Conservation (phyloP, 2,888 invertebrate genomes). For the Drymonia ruficornis region DNA sequence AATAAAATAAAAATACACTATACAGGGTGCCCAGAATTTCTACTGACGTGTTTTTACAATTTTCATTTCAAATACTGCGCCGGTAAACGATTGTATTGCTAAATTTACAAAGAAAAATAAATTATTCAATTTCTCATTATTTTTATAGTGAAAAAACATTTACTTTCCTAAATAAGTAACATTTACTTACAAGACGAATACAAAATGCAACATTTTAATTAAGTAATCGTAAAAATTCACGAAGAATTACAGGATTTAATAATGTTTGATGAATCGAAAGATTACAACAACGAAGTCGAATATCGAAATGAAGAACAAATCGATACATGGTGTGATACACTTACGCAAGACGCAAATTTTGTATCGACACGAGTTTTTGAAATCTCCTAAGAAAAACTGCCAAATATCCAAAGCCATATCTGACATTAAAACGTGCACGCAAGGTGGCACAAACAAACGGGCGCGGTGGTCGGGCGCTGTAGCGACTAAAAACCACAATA, state of each 20-base stretch:
- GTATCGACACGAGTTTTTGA: no score
- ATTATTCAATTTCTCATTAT: slow-evolving; percentile 15
- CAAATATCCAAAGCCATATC: no score
- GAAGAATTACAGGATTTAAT: background rate
- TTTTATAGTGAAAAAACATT: slow-evolving; percentile 24
- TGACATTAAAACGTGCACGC: no score
- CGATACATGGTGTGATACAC: background rate
- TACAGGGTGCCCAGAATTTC: slow-evolving; percentile 35
- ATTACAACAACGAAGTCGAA: background rate
- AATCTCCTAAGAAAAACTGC: no score
- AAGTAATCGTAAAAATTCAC: background rate
- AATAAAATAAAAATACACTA: slow-evolving; percentile 41
- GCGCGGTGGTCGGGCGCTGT: no score
- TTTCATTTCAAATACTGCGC: slow-evolving; percentile 40
- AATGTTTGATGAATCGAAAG: background rate
- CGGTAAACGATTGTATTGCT: slow-evolving; percentile 54
- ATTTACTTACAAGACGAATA: slow-evolving; percentile 42
- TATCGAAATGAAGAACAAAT: background rate
- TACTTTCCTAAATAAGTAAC: slow-evolving; percentile 34
- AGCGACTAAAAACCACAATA: no score
- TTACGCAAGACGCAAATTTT: no score
- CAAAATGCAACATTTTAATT: slow-evolving; percentile 22
- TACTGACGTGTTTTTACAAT: slow-evolving; percentile 36
- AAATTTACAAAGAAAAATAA: slow-evolving; percentile 51
- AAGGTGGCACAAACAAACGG: no score